Conservation (phyloP, 1,140 invertebrate genomes). For the Ostrea denselamellosa region DNA sequence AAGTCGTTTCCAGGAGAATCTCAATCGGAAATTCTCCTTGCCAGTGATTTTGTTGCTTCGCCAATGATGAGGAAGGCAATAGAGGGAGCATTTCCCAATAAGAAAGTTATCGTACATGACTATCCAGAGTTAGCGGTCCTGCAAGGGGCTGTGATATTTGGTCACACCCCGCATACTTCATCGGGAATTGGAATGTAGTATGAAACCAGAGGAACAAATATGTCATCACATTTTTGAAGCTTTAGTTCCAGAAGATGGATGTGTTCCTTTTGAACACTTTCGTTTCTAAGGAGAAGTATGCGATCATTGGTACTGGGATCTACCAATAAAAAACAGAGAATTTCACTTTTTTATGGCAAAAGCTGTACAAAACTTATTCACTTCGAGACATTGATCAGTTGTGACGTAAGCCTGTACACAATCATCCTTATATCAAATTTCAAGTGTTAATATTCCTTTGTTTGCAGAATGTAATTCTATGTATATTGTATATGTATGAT, state of each 20-base stretch:
- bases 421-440: too few species aligned
- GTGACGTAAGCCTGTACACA: too few species aligned
- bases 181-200: neutral
- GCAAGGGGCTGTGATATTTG: slow-evolving; percentile 56
- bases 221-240: slow-evolving; percentile 52
- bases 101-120: slow-evolving; percentile 37
- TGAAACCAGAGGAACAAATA: neutral
- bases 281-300: neutral
- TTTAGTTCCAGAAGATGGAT: slow-evolving; percentile 47
- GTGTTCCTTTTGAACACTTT: too few species aligned
- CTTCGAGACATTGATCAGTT: too few species aligned
- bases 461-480: too few species aligned
- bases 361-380: slow-evolving; percentile 41
- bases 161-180: slow-evolving; percentile 38
- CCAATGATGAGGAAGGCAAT: slow-evolving; percentile 53
- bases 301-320: neutral
- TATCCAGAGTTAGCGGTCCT: slow-evolving; percentile 52
- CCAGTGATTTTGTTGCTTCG: slow-evolving; percentile 56
- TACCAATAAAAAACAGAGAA: slow-evolving; percentile 43
- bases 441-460: too few species aligned
- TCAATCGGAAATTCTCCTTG: slow-evolving; percentile 43
- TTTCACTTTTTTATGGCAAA: slow-evolving; percentile 43
- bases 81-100: slow-evolving; percentile 45
- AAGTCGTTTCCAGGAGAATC: neutral
- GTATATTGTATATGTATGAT: too few species aligned